These are phyloP conservation scores for Aphidius ervi DNA, from an alignment of 1,140 invertebrate species.

Conservation along the genomic window DNA sequence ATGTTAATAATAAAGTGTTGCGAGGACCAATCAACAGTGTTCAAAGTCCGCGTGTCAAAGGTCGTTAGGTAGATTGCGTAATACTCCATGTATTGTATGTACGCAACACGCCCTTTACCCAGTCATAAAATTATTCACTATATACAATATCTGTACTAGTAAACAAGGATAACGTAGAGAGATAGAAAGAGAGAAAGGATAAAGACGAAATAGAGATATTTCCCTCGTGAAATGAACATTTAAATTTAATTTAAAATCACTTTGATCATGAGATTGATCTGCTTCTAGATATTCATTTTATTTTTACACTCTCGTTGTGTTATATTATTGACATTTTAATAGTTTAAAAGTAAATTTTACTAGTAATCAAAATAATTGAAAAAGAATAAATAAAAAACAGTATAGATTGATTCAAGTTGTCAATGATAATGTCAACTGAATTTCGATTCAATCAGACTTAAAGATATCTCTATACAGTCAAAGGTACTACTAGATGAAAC, in stretches of 20 bases:
- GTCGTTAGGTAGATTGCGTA: constrained; percentile 33
- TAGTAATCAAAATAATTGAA: too few relatives aligned
- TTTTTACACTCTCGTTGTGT: constrained; percentile 1
- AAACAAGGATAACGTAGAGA: too few relatives aligned
- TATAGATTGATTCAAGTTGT: too few relatives aligned
- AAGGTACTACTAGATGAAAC: constrained; percentile 7
- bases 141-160: too few relatives aligned
- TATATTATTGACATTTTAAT: neutral
- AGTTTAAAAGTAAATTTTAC: neutral
- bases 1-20: constrained; percentile 16
- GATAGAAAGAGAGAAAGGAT: too few relatives aligned
- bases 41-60: constrained; percentile 22
- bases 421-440: too few relatives aligned
- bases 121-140: neutral
- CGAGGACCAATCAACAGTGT: constrained; percentile 9
- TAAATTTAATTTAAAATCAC: constrained; percentile 6
- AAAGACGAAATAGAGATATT: neutral
- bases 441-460: too few relatives aligned
- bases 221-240: neutral
- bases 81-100: constrained; percentile 22
- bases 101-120: neutral
- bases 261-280: constrained; percentile 1
- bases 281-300: neutral
- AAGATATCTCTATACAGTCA: neutral
- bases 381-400: too few relatives aligned